Evolutionary conservation across 2,888 invertebrate species (phyloP).

Genomic region (Glyphotaelius pellucidus): DNA sequence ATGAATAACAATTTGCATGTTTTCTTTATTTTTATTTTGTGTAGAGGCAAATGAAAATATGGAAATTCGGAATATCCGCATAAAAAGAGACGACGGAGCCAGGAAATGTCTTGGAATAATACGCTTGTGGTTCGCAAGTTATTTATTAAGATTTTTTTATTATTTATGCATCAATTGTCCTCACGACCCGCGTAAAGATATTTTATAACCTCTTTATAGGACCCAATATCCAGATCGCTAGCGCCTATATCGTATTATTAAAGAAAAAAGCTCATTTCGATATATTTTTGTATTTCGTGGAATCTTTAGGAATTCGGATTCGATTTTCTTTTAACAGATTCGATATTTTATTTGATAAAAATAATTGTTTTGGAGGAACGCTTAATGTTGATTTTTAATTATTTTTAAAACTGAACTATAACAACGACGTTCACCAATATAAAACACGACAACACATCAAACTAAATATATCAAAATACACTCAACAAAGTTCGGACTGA

Average conservation of each 20-base stretch:
- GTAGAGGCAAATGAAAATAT: conserved; percentile 2
- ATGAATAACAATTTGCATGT: background rate
- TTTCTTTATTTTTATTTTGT: background rate
- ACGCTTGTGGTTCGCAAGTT: background rate
- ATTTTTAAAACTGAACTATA: too few species aligned
- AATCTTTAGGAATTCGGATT: background rate
- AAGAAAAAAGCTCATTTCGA: background rate
- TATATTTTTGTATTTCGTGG: background rate
- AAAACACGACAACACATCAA: too few species aligned
- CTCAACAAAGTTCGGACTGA: too few species aligned
- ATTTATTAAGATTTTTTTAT: background rate
- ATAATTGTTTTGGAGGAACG: too few species aligned
- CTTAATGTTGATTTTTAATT: too few species aligned
- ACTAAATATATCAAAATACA: too few species aligned
- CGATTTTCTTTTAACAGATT: background rate
- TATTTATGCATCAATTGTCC: background rate
- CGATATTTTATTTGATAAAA: too few species aligned
- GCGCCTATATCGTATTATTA: background rate
- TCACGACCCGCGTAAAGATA: background rate
- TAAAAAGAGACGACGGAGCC: background rate
- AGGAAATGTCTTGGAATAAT: background rate
- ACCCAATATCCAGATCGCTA: background rate
- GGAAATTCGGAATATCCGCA: background rate
- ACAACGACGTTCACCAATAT: too few species aligned
- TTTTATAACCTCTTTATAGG: background rate